Evolutionary conservation across 1,140 invertebrate genomes (phyloP).

Genomic region (Lepidurus packardi): DNA sequence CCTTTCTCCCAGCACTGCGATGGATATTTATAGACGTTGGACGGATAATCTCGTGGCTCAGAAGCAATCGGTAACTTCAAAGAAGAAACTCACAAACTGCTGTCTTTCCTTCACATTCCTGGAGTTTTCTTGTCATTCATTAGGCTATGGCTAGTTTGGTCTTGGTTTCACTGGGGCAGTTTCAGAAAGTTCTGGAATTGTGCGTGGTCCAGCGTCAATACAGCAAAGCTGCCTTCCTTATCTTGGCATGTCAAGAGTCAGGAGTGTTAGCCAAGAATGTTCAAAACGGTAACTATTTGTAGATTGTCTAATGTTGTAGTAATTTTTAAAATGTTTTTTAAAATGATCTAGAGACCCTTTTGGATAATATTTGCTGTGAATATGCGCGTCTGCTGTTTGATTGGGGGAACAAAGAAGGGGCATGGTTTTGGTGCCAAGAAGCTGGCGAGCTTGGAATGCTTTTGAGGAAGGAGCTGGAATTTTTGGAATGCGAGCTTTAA

Average conservation of each 20-base stretch:
- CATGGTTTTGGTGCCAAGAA: background rate
- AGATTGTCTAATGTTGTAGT: no score
- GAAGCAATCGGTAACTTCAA: background rate
- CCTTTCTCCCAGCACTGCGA: background rate
- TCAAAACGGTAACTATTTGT: background rate
- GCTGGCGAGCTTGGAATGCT: slow-evolving; percentile 7
- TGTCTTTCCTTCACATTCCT: no score
- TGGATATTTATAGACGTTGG: background rate
- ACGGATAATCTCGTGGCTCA: background rate
- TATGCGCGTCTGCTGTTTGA: background rate
- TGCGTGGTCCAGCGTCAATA: background rate
- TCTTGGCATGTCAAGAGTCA: background rate
- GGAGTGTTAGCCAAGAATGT: background rate
- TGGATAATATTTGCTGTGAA: background rate
- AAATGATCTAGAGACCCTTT: background rate
- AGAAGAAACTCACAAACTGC: background rate
- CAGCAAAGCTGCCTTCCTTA: background rate
- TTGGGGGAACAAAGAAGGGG: background rate
- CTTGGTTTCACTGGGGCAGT: background rate
- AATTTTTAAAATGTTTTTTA: no score
- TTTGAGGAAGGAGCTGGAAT: background rate
- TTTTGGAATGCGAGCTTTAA: background rate
- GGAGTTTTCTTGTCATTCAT: background rate
- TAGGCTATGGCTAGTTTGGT: slow-evolving; percentile 1
- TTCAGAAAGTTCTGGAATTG: background rate